Base-by-base conservation (phyloP, 2,113 vertebrate genomes). In the Ceyx cyanopectus region DNA sequence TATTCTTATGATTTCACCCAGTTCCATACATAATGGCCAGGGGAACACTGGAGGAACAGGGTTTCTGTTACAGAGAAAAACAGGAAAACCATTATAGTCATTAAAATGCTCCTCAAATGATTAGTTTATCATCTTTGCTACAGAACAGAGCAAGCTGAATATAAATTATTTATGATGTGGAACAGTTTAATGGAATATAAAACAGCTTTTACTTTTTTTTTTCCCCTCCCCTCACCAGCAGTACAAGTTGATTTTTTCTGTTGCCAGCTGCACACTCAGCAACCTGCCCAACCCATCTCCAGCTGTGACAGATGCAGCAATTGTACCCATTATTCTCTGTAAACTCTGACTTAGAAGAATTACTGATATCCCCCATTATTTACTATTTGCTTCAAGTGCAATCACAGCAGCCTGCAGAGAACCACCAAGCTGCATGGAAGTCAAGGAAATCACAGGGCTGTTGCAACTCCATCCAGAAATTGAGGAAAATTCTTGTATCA, bases 161-260 rank as follows among this genome's bases (percentile, higher is more conserved):
- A 95, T 97, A 97, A 97, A 97, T 98, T 97, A 98, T 97, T 97
- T 96, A 97, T 96, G 96, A 97, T 85, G 92, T 93, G 80, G 92
- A 97, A 97, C 95, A 96, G 94, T 97, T 97, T 97, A 98, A 98
- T 97, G 96, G 95, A 95, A 97, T 98, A 97, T 97, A 97, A 98
- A 98, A 98, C 93, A 93, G 94, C 95, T 92, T 96, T 57, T 57
- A 27, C 27, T 54, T 62, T 88, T 87, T 94, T 97, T 88, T 87
- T 94, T 96, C 97, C 92, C 61, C 93, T 51, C 73, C 93, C 51
- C 87, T 95, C 91, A 77, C 67, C 56, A 83, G 95, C 83, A 94
- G 91, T 78, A 94, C 93, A 97, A 97, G 94, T 94, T 94, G 63
- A 17, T 77, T 89, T 94, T 93, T 94, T 93, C 87, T 72, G 69